Evolutionary conservation across 2,797 vertebrate species (phyloP).

Genomic region (Malacoraja senta): DNA sequence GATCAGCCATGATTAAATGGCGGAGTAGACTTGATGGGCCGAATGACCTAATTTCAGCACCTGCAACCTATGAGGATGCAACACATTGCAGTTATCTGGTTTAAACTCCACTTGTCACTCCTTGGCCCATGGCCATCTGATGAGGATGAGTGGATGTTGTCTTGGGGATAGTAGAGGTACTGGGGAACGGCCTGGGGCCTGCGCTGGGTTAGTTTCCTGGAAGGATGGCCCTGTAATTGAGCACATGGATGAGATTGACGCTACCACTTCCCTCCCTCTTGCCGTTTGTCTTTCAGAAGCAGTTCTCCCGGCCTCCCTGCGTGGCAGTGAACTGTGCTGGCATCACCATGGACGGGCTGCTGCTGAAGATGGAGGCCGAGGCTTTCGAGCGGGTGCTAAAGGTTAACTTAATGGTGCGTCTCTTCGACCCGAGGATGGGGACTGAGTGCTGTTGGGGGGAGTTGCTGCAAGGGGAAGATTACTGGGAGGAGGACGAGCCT

Average conservation of each 20-base stretch:
- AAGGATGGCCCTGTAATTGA: too few species aligned
- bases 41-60: too few species aligned
- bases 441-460: neutral
- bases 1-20: too few species aligned
- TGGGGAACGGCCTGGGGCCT: neutral
- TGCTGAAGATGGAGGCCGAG: conserved; percentile 69
- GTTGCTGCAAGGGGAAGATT: neutral
- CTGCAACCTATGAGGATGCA: too few species aligned
- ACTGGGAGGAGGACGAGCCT: too few species aligned
- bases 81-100: too few species aligned
- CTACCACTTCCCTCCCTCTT: neutral
- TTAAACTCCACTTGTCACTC: too few species aligned
- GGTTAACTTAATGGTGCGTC: conserved; percentile 77
- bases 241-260: too few species aligned
- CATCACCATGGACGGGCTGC: conserved; percentile 71
- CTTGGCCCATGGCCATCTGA: too few species aligned
- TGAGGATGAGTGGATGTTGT: too few species aligned
- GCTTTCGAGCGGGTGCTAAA: conserved; percentile 69
- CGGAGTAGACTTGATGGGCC: too few species aligned
- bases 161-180: neutral
- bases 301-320: conserved; percentile 69
- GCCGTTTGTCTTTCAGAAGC: conserved; percentile 51
- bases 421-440: conserved; percentile 1
- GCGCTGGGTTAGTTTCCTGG: neutral
- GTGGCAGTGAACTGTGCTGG: conserved; percentile 76